Base-by-base conservation (phyloP, 1,140 invertebrate species). In the Vanessa atalanta region DNA sequence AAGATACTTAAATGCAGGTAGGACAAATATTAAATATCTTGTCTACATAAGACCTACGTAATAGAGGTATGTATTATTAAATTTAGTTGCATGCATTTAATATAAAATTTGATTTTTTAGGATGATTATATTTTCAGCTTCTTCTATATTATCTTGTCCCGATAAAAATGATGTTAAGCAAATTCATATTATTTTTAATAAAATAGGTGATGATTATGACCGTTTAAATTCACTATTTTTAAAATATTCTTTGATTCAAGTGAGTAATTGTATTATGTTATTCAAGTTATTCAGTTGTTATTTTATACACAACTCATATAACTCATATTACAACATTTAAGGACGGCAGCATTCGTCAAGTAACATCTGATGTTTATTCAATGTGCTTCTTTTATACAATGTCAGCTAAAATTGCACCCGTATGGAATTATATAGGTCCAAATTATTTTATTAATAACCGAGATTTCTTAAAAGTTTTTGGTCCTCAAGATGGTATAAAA, bases 1-100 rank as follows among this genome's bases (percentile, higher is more conserved):
- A 92, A 92, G 88, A 90, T 93, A 74, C 82, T 93, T 47, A 93
- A 93, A 79, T 93, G 91, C 85, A 91, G 93, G 93, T 92, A 79
- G 47, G 69, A 68, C 64, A 61, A 61, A 43, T 1, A 14, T 14
- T 55, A 51, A n/a, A 6, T 51, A 51, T 15, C 50, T 51, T 51
- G 7, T 60, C 1, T 31, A 5, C 2, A 8, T 43, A 43, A n/a
- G n/a, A n/a, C n/a, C n/a, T n/a, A 37, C 1, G 4, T 37, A 37
- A 4, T 7, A 5, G 3, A 37, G 7, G 3, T 37, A 37, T 4
- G 31, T 43, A 43, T 7, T 2, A 1, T 31, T 31, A 31, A 31
- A 31, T 43, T 11, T 43, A 11, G 37, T 43, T 43, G 37, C 37
- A 43, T 9, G 0, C 6, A 43, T 43, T 43, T 9, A 43, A 9